phyloP scores from a whole-genome alignment of 2,113 vertebrate genomes.

The Myiopsitta monachus region DNA sequence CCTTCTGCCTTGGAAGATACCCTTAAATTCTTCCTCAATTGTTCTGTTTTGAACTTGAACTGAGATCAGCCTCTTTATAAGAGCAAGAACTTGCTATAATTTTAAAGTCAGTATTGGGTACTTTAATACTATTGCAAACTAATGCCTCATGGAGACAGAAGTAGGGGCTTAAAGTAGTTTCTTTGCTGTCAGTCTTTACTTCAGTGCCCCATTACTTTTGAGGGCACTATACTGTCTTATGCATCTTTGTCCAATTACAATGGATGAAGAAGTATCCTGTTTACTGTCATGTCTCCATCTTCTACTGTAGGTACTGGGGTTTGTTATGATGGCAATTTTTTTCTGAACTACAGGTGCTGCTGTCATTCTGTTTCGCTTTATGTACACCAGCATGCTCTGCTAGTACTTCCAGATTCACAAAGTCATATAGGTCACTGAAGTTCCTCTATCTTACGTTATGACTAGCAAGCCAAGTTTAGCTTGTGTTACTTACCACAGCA shows the following conservation, averaged over 20 bases:
- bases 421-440: neutral
- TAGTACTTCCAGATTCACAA: neutral
- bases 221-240: neutral
- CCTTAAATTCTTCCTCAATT: neutral
- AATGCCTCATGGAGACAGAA: neutral
- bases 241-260: neutral
- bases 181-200: neutral
- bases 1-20: neutral
- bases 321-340: neutral
- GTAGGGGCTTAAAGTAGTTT: neutral
- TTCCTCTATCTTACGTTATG: conserved; percentile 15
- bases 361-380: neutral
- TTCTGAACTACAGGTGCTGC: neutral
- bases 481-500: neutral
- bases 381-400: neutral
- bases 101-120: neutral
- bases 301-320: neutral
- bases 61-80: neutral
- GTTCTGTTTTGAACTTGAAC: neutral
- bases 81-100: neutral
- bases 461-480: neutral
- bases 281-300: neutral
- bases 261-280: neutral
- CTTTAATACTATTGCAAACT: neutral
- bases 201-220: neutral